Evolutionary conservation across 2,888 invertebrate species (phyloP).

Genomic region (Sarcophaga caerulescens): DNA sequence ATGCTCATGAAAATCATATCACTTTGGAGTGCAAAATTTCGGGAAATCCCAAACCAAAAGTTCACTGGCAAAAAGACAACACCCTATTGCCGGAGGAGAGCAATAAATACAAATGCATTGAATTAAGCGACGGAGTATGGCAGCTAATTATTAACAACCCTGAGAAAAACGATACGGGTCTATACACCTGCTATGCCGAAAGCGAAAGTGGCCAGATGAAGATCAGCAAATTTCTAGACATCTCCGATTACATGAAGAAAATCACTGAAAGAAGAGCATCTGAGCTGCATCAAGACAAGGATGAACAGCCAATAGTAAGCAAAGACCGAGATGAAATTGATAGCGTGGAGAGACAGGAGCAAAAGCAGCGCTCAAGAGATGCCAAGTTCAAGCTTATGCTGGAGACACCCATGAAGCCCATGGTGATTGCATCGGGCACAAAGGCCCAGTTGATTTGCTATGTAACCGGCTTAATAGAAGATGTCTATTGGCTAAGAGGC

Average conservation of each 20-base stretch:
- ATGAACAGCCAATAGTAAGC: constrained; percentile 75
- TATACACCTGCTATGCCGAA: constrained; percentile 89
- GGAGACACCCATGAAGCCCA: constrained; percentile 88
- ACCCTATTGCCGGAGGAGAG: constrained; percentile 83
- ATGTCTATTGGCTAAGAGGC: constrained; percentile 88
- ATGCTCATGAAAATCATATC: constrained; percentile 86
- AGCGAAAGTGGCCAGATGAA: constrained; percentile 84
- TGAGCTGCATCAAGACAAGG: constrained; percentile 36
- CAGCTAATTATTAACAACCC: constrained; percentile 86
- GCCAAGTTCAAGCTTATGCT: constrained; percentile 87
- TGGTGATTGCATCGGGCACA: constrained; percentile 88
- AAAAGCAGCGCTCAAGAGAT: constrained; percentile 79
- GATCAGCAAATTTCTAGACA: constrained; percentile 78
- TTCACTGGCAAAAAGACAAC: constrained; percentile 86
- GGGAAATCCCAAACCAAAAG: constrained; percentile 87
- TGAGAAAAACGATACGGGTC: constrained; percentile 85
- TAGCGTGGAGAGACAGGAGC: constrained; percentile 35
- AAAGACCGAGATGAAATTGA: constrained; percentile 67
- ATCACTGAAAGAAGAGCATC: constrained; percentile 70
- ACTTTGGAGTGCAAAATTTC: constrained; percentile 89
- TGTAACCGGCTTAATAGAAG: constrained; percentile 87
- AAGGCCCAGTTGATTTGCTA: constrained; percentile 90
- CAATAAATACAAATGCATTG: constrained; percentile 84
- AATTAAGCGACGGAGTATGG: constrained; percentile 86
- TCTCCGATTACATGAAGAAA: constrained; percentile 76